These are phyloP conservation scores for Hippocampus abdominalis DNA, from an alignment of 2,113 vertebrate genomes.

Conservation along the genomic window DNA sequence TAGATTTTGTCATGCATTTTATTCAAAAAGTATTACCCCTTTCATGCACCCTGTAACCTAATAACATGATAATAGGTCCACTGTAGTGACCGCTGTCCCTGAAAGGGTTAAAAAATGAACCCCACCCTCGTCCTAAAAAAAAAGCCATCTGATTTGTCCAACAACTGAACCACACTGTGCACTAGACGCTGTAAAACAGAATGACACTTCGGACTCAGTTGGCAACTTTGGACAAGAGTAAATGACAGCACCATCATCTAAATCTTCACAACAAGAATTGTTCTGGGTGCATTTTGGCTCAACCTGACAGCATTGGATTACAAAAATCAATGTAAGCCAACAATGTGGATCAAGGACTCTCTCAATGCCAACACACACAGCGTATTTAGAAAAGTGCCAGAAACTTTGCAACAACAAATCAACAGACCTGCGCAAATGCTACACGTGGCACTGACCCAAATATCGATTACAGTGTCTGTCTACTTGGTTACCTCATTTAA, in stretches of 20 bases:
- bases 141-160: not conserved
- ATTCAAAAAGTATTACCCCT: too few relatives aligned
- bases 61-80: too few relatives aligned
- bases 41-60: too few relatives aligned
- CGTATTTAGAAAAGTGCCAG: conserved; percentile 23
- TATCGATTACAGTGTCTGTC: conserved; percentile 43
- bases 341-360: not conserved
- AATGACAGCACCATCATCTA: conserved; percentile 18
- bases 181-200: not conserved
- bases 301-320: not conserved
- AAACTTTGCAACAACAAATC: not conserved
- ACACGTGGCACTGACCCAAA: conserved; percentile 39
- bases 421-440: conserved; percentile 4
- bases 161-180: not conserved
- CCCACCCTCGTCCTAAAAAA: too few relatives aligned
- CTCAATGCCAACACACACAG: conserved; percentile 41
- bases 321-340: conserved; percentile 30
- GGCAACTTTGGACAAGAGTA: not conserved
- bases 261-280: not conserved
- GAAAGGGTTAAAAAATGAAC: too few relatives aligned
- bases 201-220: not conserved
- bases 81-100: too few relatives aligned
- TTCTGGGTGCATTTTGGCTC: conserved; percentile 17
- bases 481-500: conserved; percentile 44
- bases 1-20: too few relatives aligned